phyloP scores from a whole-genome alignment of 2,888 invertebrate species.

The Pheosia tremula region DNA sequence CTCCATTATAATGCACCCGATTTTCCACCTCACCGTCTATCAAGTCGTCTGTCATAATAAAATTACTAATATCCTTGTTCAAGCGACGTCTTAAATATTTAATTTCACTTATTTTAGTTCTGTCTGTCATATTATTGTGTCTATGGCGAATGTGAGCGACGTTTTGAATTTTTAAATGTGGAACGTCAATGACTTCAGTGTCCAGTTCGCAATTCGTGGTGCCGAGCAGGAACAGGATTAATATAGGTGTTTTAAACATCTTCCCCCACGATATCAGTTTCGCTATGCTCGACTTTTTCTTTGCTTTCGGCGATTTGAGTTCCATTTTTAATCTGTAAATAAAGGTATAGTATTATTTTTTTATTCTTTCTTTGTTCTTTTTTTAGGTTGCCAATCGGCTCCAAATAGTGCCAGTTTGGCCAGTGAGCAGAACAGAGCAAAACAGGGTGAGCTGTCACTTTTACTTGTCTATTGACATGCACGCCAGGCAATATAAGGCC shows the following conservation, averaged over 20 bases:
- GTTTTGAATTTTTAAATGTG: not conserved
- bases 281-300: conserved; percentile 67
- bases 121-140: conserved; percentile 51
- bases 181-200: conserved; percentile 48
- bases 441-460: no score
- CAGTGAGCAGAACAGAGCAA: no score
- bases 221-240: conserved; percentile 69
- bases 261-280: conserved; percentile 67
- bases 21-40: conserved; percentile 89
- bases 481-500: no score
- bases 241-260: conserved; percentile 66
- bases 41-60: conserved; percentile 86
- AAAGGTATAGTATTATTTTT: conserved; percentile 14
- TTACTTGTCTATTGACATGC: no score
- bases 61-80: conserved; percentile 81
- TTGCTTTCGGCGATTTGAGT: conserved; percentile 73
- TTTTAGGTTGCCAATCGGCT: no score
- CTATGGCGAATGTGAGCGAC: conserved; percentile 51
- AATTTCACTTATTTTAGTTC: conserved; percentile 67
- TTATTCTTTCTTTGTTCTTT: not conserved
- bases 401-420: no score
- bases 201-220: conserved; percentile 70
- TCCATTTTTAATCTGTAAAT: conserved; percentile 73
- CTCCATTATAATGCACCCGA: conserved; percentile 85
- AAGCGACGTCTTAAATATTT: conserved; percentile 71